Conservation (phyloP, 2,797 vertebrate genomes). For the Cyprinodon diabolis region DNA sequence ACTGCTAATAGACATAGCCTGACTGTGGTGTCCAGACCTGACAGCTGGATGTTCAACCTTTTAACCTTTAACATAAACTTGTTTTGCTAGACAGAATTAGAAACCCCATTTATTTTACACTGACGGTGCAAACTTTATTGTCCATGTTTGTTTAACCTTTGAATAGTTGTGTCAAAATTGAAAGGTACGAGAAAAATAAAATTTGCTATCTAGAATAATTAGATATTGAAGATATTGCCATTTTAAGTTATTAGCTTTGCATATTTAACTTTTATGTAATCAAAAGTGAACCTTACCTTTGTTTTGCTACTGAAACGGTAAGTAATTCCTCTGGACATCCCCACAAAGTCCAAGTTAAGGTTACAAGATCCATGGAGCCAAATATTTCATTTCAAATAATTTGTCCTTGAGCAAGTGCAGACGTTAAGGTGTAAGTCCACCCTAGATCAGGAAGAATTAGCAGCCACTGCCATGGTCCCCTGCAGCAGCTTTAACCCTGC, state of each 20-base stretch:
- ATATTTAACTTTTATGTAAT: background rate
- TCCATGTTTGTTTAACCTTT: background rate
- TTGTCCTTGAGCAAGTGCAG: constrained; percentile 56
- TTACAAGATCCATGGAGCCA: constrained; percentile 66
- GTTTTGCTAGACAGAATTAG: background rate
- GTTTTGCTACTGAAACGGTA: constrained; percentile 42
- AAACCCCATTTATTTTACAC: background rate
- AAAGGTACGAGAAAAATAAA: background rate
- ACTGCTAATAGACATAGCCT: background rate
- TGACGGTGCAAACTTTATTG: background rate
- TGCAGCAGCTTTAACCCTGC: constrained; percentile 48
- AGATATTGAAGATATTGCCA: background rate
- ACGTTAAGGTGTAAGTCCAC: constrained; percentile 70
- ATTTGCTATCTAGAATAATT: background rate
- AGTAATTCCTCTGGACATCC: constrained; percentile 64
- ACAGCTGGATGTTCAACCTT: constrained; percentile 10
- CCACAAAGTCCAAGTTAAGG: constrained; percentile 61
- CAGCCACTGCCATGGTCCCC: constrained; percentile 48
- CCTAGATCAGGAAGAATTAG: constrained; percentile 79
- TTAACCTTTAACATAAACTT: constrained; percentile 9
- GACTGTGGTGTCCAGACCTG: background rate
- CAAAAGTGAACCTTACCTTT: constrained; percentile 54
- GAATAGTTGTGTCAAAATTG: background rate
- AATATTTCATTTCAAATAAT: constrained; percentile 67
- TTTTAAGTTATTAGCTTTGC: background rate